Evolutionary conservation across 2,113 vertebrate species (phyloP).

Genomic region (Crocuta crocuta): DNA sequence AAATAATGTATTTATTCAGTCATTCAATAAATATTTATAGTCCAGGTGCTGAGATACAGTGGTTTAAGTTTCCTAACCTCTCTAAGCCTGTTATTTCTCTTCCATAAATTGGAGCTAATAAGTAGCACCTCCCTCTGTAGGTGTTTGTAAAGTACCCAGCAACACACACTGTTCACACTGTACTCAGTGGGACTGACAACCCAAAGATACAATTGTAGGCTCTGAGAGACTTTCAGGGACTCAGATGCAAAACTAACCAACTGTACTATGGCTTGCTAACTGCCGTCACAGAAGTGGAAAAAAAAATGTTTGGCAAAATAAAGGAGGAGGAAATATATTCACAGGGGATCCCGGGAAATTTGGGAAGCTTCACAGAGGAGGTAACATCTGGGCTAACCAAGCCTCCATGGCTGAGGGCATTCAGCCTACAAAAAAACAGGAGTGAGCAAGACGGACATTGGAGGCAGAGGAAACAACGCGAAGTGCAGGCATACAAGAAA

Average conservation of each 20-base stretch:
- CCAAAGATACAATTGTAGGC: neutral
- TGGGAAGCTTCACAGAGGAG: neutral
- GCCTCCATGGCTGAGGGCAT: neutral
- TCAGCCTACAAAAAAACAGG: neutral
- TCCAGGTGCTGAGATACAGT: neutral
- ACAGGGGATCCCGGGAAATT: neutral
- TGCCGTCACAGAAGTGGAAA: neutral
- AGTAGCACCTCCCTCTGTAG: neutral
- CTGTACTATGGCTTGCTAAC: neutral
- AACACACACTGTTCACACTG: neutral
- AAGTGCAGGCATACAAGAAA: neutral
- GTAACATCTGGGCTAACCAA: neutral
- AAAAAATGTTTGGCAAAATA: neutral
- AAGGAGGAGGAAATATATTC: neutral
- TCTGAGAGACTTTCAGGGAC: neutral
- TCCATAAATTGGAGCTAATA: neutral
- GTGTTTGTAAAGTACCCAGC: neutral
- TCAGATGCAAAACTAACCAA: neutral
- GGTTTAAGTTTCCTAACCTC: neutral
- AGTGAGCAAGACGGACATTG: neutral
- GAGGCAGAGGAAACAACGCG: neutral
- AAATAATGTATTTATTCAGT: constrained; percentile 28
- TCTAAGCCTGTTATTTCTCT: neutral
- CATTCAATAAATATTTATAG: constrained; percentile 45
- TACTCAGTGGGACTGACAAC: neutral